Evolutionary conservation across 2,888 invertebrate genomes (phyloP).

Genomic region (Rhogogaster chlorosoma): DNA sequence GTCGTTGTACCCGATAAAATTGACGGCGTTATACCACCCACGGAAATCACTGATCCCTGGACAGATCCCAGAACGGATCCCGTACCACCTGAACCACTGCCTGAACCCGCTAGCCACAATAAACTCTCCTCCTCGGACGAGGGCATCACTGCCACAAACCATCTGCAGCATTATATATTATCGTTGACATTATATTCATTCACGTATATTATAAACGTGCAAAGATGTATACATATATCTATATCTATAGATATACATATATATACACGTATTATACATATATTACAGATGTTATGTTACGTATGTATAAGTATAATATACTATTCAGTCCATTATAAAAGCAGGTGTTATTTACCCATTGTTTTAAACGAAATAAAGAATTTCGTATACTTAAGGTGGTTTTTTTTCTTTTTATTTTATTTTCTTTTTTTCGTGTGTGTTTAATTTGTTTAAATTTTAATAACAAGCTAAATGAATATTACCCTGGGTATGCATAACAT

Average conservation of each 20-base stretch:
- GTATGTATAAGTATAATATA: not conserved
- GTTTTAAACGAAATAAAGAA: not conserved
- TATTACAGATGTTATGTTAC: not conserved
- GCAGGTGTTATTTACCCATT: not conserved
- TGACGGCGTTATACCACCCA: conserved; percentile 64
- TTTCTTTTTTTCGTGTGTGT: no score
- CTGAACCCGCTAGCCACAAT: conserved; percentile 73
- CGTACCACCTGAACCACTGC: conserved; percentile 59
- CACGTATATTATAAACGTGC: not conserved
- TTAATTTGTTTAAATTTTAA: not conserved
- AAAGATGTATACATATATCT: not conserved
- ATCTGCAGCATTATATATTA: conserved; percentile 67
- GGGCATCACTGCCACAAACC: conserved; percentile 78
- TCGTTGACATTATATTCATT: not conserved
- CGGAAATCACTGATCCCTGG: conserved; percentile 48
- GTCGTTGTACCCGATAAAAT: conserved; percentile 57
- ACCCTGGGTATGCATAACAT: not conserved
- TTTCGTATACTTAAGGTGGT: not conserved
- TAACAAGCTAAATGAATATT: not conserved
- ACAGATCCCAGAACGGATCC: conserved; percentile 54
- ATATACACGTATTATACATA: no score
- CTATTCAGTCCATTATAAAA: not conserved
- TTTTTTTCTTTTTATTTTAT: not conserved
- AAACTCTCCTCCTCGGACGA: conserved; percentile 83
- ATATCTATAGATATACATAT: no score